A percentile compares a stretch with the other conserved stretches of the same genome.
These are phyloP conservation scores for Mamestra configurata DNA, from an alignment of 1,140 invertebrate species.

Conservation along the genomic window DNA sequence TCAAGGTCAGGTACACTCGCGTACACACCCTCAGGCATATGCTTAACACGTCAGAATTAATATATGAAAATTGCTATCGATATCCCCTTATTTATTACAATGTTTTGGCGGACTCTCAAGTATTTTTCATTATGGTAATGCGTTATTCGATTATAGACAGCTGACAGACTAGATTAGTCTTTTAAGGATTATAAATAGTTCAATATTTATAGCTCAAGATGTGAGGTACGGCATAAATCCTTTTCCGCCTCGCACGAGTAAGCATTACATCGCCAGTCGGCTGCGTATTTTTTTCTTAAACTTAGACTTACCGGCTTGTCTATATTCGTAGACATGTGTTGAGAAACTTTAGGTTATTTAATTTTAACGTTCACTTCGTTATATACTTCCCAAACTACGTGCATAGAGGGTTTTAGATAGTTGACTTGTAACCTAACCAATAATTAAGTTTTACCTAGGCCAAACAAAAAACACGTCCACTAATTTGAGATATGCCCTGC, in stretches of 20 bases:
- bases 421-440: no score
- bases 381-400: no score
- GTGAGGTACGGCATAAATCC: constrained; percentile 40
- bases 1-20: constrained; percentile 59
- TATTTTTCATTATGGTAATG: constrained; percentile 73
- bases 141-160: constrained; percentile 51
- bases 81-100: constrained; percentile 66
- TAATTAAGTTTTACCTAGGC: no score
- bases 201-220: background rate
- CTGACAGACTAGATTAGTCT: constrained; percentile 59
- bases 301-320: background rate
- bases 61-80: constrained; percentile 76
- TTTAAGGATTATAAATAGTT: constrained; percentile 53
- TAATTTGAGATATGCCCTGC: no score
- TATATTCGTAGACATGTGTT: constrained; percentile 12
- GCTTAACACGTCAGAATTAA: constrained; percentile 66
- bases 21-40: constrained; percentile 45
- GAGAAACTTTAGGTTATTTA: background rate
- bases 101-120: constrained; percentile 72
- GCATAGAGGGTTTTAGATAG: no score
- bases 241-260: constrained; percentile 48
- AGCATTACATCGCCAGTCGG: background rate
- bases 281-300: background rate
- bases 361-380: no score
- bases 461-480: no score